phyloP scores from a whole-genome alignment of 2,888 invertebrate species.

The Cryptophagus acutangulus region DNA sequence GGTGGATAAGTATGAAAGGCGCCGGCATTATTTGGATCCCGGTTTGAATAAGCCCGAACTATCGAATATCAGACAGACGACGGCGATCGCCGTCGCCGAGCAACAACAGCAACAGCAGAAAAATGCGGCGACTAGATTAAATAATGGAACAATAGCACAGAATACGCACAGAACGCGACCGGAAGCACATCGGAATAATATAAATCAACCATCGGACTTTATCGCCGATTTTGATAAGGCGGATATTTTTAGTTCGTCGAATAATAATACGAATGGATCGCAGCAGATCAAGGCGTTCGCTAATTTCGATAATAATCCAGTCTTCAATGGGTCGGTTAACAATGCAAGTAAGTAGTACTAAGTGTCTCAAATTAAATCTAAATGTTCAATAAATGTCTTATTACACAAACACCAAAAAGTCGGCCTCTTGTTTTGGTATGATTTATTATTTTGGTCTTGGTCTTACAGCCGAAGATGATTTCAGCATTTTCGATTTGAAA shows the following conservation, averaged over 20 bases:
- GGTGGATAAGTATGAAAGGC: conserved; percentile 92
- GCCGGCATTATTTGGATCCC: conserved; percentile 58
- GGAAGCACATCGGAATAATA: conserved; percentile 24
- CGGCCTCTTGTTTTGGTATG: no score
- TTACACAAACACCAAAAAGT: no score
- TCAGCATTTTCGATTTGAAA: conserved; percentile 46
- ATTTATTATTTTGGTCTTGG: no score
- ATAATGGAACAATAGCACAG: conserved; percentile 10
- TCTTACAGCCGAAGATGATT: conserved; percentile 34
- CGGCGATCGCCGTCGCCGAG: conserved; percentile 6
- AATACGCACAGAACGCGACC: conserved; percentile 32
- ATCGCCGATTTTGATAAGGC: conserved; percentile 69
- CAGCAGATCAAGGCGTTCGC: conserved; percentile 51
- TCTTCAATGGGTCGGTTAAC: conserved; percentile 52
- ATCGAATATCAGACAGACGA: conserved; percentile 9
- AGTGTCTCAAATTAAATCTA: no score
- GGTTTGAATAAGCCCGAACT: conserved; percentile 20
- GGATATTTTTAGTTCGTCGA: conserved; percentile 61
- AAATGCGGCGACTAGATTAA: background rate
- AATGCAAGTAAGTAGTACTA: conserved; percentile 5
- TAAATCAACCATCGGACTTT: conserved; percentile 44
- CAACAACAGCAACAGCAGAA: background rate
- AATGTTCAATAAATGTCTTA: no score
- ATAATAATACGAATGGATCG: conserved; percentile 24
- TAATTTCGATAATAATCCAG: conserved; percentile 68